Evolutionary conservation across 2,888 invertebrate species (phyloP).

Genomic region (Elegia similella): DNA sequence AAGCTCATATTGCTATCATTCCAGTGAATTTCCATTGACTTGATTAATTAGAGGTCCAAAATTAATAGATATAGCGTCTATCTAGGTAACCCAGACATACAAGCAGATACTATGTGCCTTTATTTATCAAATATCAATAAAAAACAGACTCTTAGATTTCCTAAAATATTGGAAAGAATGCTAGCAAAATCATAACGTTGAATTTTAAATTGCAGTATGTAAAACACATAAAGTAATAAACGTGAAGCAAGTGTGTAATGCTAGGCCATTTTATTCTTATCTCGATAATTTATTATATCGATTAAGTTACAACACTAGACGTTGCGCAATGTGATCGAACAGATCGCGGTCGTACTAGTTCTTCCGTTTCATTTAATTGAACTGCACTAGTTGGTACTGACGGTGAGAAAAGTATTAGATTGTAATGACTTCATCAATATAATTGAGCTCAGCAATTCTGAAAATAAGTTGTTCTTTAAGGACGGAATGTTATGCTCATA

Average conservation of each 20-base stretch:
- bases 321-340: conserved; percentile 47
- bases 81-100: too few species aligned
- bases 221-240: conserved; percentile 5
- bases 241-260: conserved; percentile 33
- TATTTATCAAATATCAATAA: too few species aligned
- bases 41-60: too few species aligned
- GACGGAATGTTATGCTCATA: too few species aligned
- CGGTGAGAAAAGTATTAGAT: conserved; percentile 21
- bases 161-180: not conserved
- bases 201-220: not conserved
- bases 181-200: not conserved
- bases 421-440: not conserved
- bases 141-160: too few species aligned
- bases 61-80: too few species aligned
- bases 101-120: too few species aligned
- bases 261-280: conserved; percentile 36
- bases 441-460: too few species aligned
- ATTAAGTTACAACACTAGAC: conserved; percentile 58
- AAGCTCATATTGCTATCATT: too few species aligned
- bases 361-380: conserved; percentile 74
- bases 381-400: conserved; percentile 38
- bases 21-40: too few species aligned
- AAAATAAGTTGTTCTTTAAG: too few species aligned
- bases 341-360: conserved; percentile 51
- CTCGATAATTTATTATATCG: conserved; percentile 47